Evolutionary conservation across 2,888 invertebrate genomes (phyloP).

Genomic region (Clostera curtula): DNA sequence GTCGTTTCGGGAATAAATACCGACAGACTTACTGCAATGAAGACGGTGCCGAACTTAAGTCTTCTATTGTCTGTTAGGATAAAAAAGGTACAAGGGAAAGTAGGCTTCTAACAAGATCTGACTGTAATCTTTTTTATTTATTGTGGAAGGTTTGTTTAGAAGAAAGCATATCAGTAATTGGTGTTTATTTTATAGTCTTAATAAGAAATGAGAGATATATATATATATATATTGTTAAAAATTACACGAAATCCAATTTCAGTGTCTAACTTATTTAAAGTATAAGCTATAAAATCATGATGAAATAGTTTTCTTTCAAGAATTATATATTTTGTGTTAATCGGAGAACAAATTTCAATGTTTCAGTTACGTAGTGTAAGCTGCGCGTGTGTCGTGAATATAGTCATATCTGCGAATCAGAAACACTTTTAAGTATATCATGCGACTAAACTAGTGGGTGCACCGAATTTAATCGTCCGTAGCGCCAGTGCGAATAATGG

Average conservation of each 20-base stretch:
- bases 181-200: no score
- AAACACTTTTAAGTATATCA: conserved; percentile 29
- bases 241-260: no score
- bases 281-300: no score
- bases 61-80: conserved; percentile 58
- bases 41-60: conserved; percentile 50
- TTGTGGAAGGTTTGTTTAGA: conserved; percentile 31
- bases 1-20: conserved; percentile 61
- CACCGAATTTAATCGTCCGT: conserved; percentile 65
- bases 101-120: conserved; percentile 31
- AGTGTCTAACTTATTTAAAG: no score
- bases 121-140: conserved; percentile 56
- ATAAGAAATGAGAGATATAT: no score
- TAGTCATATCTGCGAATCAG: conserved; percentile 19
- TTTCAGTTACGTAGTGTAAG: background rate
- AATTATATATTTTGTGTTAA: no score
- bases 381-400: conserved; percentile 5
- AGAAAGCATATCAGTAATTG: no score
- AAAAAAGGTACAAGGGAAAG: conserved; percentile 51
- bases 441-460: conserved; percentile 39
- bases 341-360: background rate
- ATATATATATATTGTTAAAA: no score
- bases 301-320: no score
- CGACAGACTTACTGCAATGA: conserved; percentile 49
- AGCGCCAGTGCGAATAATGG: conserved; percentile 66